Conservation (phyloP, 2,888 invertebrate genomes). For the Neria commutata region DNA sequence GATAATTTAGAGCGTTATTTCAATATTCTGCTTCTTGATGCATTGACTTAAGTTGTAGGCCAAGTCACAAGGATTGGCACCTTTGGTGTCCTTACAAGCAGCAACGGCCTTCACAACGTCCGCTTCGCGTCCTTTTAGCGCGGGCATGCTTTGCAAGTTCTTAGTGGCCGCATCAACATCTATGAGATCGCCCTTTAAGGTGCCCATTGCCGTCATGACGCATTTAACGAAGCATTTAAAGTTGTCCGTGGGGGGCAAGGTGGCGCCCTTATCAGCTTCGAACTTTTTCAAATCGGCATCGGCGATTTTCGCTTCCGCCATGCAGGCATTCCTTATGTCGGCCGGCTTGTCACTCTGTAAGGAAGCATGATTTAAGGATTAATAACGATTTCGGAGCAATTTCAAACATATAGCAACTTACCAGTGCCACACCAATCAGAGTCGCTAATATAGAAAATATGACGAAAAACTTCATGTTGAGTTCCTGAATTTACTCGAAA, state of each 20-base stretch:
- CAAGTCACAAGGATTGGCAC: slow-evolving; percentile 35
- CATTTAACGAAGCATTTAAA: slow-evolving; percentile 37
- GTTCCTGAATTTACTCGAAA: no score
- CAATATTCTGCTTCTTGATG: no score
- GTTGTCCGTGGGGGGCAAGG: slow-evolving; percentile 14
- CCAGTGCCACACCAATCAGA: neutral
- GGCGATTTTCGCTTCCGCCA: slow-evolving; percentile 17
- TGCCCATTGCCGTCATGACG: slow-evolving; percentile 32
- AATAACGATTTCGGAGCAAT: neutral
- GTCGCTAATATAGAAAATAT: neutral
- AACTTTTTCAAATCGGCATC: slow-evolving; percentile 20
- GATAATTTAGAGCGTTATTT: no score
- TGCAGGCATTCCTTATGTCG: slow-evolving; percentile 15
- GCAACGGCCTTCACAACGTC: slow-evolving; percentile 21
- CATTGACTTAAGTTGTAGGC: no score
- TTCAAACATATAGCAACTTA: neutral
- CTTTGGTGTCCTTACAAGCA: slow-evolving; percentile 34
- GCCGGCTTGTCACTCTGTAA: neutral
- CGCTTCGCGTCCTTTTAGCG: no score
- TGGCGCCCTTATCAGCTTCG: slow-evolving; percentile 15
- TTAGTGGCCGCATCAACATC: slow-evolving; percentile 17
- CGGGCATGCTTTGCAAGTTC: slow-evolving; percentile 6
- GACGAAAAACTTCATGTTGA: neutral
- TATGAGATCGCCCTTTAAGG: slow-evolving; percentile 28
- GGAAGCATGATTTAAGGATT: neutral